phyloP scores from a whole-genome alignment of 2,113 vertebrate species.

The Hiodon tergisus region DNA sequence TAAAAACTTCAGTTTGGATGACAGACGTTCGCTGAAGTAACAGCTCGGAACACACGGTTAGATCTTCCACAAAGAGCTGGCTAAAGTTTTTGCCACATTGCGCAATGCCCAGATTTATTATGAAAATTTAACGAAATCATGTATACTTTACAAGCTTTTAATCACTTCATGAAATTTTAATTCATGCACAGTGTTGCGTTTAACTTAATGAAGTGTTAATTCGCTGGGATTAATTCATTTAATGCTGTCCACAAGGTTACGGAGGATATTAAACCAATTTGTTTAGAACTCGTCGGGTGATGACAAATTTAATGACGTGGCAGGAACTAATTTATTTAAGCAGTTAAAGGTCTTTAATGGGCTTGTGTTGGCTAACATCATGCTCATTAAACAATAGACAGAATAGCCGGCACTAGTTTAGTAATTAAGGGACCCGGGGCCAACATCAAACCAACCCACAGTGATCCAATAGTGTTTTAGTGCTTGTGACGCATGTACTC shows the following conservation, averaged over 20 bases:
- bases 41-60: neutral
- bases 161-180: constrained; percentile 88
- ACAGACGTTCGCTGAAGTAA: neutral
- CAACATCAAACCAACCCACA: no score
- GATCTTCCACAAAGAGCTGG: neutral
- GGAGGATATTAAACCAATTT: constrained; percentile 46
- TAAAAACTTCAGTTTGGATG: no score
- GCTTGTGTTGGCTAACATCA: neutral
- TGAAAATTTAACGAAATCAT: constrained; percentile 86
- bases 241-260: constrained; percentile 80
- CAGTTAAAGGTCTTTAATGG: constrained; percentile 12
- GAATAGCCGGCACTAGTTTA: no score
- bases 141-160: constrained; percentile 85
- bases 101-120: constrained; percentile 82
- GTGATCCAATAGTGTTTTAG: no score
- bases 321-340: constrained; percentile 14
- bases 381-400: no score
- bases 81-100: constrained; percentile 63
- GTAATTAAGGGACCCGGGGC: no score
- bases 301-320: constrained; percentile 19
- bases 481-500: no score
- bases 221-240: constrained; percentile 89
- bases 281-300: constrained; percentile 17
- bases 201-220: constrained; percentile 87
- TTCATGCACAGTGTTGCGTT: constrained; percentile 81